Evolutionary conservation across 2,888 invertebrate species (phyloP).

Genomic region (Ptilodon capucinus): DNA sequence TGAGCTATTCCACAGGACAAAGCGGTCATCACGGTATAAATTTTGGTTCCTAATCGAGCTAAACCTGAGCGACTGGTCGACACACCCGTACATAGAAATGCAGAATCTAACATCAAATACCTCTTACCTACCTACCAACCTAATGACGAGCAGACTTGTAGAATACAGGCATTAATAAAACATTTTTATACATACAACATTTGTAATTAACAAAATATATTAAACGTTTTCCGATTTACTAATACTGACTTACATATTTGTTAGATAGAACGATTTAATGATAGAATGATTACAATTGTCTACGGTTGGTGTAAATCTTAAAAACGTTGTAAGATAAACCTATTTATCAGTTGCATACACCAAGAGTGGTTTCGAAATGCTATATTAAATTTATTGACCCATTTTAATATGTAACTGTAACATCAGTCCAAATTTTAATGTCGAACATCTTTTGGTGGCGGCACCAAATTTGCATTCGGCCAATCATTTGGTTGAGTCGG

Average conservation of each 20-base stretch:
- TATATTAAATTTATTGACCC: neutral
- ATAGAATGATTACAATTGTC: too few relatives aligned
- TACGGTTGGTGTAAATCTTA: too few relatives aligned
- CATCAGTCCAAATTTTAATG: slow-evolving; percentile 14
- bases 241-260: too few relatives aligned
- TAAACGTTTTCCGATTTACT: too few relatives aligned
- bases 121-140: slow-evolving; percentile 11
- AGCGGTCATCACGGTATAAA: slow-evolving; percentile 47
- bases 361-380: neutral
- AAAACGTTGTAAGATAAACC: too few relatives aligned
- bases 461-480: slow-evolving; percentile 26
- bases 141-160: neutral
- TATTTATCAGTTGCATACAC: slow-evolving; percentile 4
- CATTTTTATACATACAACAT: slow-evolving; percentile 8
- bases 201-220: too few relatives aligned
- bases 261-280: too few relatives aligned
- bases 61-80: slow-evolving; percentile 38
- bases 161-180: slow-evolving; percentile 13
- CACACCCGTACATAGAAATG: slow-evolving; percentile 30
- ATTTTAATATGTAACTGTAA: slow-evolving; percentile 3
- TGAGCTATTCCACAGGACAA: slow-evolving; percentile 30
- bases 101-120: slow-evolving; percentile 12
- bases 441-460: slow-evolving; percentile 20
- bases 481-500: slow-evolving; percentile 16
- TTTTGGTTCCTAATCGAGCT: slow-evolving; percentile 35